Percentiles rank a stretch among this genome's conserved stretches.
Conservation (phyloP, 1,140 invertebrate genomes). For the Drosophila seguyi region DNA sequence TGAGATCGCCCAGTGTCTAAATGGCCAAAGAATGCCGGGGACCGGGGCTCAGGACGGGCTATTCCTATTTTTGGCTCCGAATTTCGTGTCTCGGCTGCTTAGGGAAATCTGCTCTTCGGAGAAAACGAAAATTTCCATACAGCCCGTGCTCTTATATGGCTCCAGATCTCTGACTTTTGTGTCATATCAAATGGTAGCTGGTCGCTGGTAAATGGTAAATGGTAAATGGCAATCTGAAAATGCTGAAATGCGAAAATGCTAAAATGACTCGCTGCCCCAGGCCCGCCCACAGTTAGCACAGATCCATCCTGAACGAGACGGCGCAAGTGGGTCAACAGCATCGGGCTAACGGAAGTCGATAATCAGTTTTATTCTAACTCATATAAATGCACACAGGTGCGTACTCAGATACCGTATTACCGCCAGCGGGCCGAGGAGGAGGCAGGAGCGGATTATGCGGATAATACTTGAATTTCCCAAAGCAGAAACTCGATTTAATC, state of each 20-base stretch:
- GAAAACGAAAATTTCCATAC: conserved; percentile 70
- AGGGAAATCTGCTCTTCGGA: conserved; percentile 44
- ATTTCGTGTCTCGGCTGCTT: conserved; percentile 60
- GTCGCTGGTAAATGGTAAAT: conserved; percentile 1
- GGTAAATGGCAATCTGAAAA: conserved; percentile 16
- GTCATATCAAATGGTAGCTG: conserved; percentile 63
- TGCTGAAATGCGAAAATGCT: conserved; percentile 4
- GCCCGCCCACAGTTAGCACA: conserved; percentile 60
- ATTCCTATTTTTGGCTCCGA: conserved; percentile 49
- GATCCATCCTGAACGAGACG: conserved; percentile 19
- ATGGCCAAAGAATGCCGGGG: conserved; percentile 18
- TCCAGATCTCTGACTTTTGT: conserved; percentile 61
- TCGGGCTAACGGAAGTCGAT: conserved; percentile 57
- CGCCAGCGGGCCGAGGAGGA: background rate
- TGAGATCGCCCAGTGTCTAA: conserved; percentile 73
- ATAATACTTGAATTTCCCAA: conserved; percentile 38
- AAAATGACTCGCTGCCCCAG: conserved; percentile 19
- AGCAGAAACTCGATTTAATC: conserved; percentile 41
- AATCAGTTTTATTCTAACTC: conserved; percentile 49
- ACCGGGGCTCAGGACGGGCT: background rate
- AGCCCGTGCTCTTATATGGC: conserved; percentile 57
- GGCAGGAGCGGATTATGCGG: conserved; percentile 4
- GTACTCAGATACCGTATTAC: conserved; percentile 40
- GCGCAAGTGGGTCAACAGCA: conserved; percentile 50
- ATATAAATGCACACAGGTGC: conserved; percentile 57